A percentile compares a stretch with the other conserved stretches of the same genome.
phyloP scores from a whole-genome alignment of 2,888 invertebrate genomes.

The Platycnemis pennipes region DNA sequence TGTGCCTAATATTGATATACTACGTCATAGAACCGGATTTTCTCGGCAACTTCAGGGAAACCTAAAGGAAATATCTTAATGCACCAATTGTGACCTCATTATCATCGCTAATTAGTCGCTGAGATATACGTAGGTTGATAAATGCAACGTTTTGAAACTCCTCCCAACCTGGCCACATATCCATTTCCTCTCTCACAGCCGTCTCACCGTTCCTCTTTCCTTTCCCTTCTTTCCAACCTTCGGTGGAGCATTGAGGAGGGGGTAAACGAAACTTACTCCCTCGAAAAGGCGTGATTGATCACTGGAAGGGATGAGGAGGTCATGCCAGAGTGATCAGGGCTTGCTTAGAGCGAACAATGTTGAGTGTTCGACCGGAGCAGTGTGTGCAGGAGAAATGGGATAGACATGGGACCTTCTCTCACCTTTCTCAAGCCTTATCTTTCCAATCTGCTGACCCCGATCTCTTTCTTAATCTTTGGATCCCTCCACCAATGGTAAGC shows the following conservation, averaged over 20 bases:
- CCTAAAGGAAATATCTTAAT: too few species aligned
- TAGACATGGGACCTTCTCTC: background rate
- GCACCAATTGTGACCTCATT: background rate
- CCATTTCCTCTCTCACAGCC: background rate
- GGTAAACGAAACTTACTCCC: background rate
- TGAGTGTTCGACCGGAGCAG: background rate
- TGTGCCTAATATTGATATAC: too few species aligned
- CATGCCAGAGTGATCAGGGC: slow-evolving; percentile 44
- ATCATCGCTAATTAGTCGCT: slow-evolving; percentile 16
- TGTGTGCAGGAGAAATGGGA: background rate
- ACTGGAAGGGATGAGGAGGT: slow-evolving; percentile 4
- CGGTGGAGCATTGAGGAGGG: background rate
- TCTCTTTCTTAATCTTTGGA: slow-evolving; percentile 46
- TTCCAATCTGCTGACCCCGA: slow-evolving; percentile 51
- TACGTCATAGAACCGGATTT: too few species aligned
- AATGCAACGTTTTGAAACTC: background rate
- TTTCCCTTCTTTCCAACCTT: background rate
- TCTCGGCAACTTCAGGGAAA: too few species aligned
- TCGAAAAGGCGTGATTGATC: slow-evolving; percentile 33
- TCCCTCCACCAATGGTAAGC: slow-evolving; percentile 25
- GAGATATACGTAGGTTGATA: background rate
- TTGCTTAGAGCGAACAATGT: slow-evolving; percentile 48
- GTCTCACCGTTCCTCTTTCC: background rate
- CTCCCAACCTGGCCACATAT: too few species aligned
- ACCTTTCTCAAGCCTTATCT: background rate